phyloP scores from a whole-genome alignment of 1,140 invertebrate genomes.

The Mylabris phalerata region DNA sequence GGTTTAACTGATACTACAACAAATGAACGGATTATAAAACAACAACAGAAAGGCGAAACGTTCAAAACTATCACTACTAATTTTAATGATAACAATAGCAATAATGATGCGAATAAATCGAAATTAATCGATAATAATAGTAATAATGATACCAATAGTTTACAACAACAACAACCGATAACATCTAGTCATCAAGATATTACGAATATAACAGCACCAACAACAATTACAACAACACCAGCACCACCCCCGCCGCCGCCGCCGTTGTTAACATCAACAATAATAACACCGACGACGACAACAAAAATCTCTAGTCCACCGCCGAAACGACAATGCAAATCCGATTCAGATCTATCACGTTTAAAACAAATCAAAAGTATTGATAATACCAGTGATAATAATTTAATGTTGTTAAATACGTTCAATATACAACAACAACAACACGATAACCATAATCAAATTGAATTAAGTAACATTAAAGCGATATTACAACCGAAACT shows the following conservation, averaged over 20 bases:
- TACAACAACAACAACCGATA: conserved; percentile 32
- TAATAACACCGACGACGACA: too few species aligned
- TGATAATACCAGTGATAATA: background rate
- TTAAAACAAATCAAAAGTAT: conserved; percentile 24
- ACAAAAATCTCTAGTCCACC: conserved; percentile 23
- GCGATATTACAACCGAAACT: conserved; percentile 44
- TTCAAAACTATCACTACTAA: conserved; percentile 28
- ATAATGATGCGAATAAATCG: background rate
- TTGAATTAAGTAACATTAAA: conserved; percentile 17
- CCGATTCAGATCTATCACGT: conserved; percentile 25
- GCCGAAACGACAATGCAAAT: conserved; percentile 31
- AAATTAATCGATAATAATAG: conserved; percentile 23
- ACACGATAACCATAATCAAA: conserved; percentile 17
- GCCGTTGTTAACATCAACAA: background rate
- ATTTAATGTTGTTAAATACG: conserved; percentile 27
- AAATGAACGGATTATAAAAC: conserved; percentile 18
- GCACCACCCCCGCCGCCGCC: conserved; percentile 11
- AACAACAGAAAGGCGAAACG: conserved; percentile 32
- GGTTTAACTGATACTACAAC: conserved; percentile 56
- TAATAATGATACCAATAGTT: conserved; percentile 23
- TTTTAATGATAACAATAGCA: conserved; percentile 1
- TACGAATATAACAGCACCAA: conserved; percentile 1
- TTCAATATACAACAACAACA: conserved; percentile 24
- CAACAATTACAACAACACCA: too few species aligned
- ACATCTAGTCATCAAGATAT: conserved; percentile 37